Base-by-base conservation (phyloP, 2,888 invertebrate genomes). In the Clepsis dumicolana region DNA sequence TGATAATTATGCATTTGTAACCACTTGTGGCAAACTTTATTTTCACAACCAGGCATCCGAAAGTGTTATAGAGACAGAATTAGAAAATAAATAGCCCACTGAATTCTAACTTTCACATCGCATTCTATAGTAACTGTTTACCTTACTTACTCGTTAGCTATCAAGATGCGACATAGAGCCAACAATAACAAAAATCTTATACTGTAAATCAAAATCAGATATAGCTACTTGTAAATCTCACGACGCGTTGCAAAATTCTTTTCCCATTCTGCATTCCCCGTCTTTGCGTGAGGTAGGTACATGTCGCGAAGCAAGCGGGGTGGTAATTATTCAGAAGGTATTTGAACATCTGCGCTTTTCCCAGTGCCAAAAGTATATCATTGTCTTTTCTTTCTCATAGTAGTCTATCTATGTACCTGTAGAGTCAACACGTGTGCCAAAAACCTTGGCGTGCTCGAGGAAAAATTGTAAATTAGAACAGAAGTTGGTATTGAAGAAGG, bases 291-390 rank as follows among this genome's bases (percentile, higher is more conserved):
- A 25, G 5, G 10, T n/a, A n/a, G 59, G 59, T 54, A 63, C 59
- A 62, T 67, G 63, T 63, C 56, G 72, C 77, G 84, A 86, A 81
- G 74, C 74, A 77, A 82, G 87, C 85, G 77, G 76, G 76, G 79
- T 75, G 72, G 84, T 90, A 89, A 90, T 91, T 91, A 90, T 89
- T 90, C 89, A 90, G 83, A 73, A 83, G 83, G 83, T 84, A 84
- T 88, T 86, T 85, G 83, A 79, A 79, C 91, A 91, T 89, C 89
- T 91, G 90, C 72, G 77, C 74, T 74, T 44, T 85, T 90, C 87
- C 83, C 88, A 89, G 70, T 79, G 78, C 72, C 75, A 65, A 72
- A 72, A 75, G 72, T 74, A 80, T 78, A 80, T 75, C 76, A 74
- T 74, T 71, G 73, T 78, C 79, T 75, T 84, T 85, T 86, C 84